Evolutionary conservation across 2,113 vertebrate species (phyloP), one percentile per base, ranked within the genome.

Genomic region (Rhynchomys soricoides): DNA sequence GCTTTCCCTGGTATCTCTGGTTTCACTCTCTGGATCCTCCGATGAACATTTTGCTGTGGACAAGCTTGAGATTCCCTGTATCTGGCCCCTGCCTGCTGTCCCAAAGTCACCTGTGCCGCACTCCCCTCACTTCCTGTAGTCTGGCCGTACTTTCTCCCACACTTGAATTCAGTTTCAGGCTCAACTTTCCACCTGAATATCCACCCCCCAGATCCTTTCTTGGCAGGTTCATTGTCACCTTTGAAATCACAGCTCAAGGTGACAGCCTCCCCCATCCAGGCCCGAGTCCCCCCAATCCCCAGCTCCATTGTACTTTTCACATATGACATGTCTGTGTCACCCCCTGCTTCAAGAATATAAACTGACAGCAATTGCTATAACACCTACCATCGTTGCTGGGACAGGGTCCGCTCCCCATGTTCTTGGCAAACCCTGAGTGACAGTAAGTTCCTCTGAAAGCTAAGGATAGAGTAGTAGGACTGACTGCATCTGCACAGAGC

Each of bases 41-140:
- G 0, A 0, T 0, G 0, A 66, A 2, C 68, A 70, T 16, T 26
- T 59, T 12, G 70, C 48, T 40, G 5, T 17, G 11, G 12, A 37
- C 21, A 12, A 22, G 34, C 4, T 71, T n/a, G 50, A 48, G 68
- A 13, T 22, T 13, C 10, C 57, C 19, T 31, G 34, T 48, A 34
- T 10, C 16, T 34, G 50, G 26, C 70, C 50, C 73, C 37, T 55
- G 1, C 22, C 34, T 64, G 15, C 22, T 2, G 17, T 62, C 37
- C 15, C 29, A 4, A 5, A 0, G 13, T 68, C 81, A 45, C 17
- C 37, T 71, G 55, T 8, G 1, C 11, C 43, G 1, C 0, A 12
- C 43, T 48, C 6, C 55, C 62, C 34, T 50, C 1, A 1, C 31
- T 86, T 68, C 24, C n/a, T 37, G 3, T 13, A 2, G 86, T 77